Conservation (phyloP, 2,888 invertebrate genomes). For the Lampropteryx suffumata region DNA sequence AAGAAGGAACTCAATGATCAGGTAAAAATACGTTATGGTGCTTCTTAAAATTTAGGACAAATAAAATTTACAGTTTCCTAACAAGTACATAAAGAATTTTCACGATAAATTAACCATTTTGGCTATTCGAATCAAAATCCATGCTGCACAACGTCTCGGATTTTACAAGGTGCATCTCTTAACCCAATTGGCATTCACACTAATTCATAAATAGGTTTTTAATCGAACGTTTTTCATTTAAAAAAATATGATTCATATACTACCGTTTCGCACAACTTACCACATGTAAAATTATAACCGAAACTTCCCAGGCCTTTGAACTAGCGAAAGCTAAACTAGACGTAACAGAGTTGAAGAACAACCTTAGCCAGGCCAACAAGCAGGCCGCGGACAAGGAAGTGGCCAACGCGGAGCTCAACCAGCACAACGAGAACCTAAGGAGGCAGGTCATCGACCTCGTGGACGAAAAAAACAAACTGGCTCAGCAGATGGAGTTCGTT, state of each 20-base stretch:
- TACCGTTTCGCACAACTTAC: neutral
- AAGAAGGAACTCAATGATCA: constrained; percentile 77
- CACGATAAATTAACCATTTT: too few species aligned
- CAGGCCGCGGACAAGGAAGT: constrained; percentile 54
- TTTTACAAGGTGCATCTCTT: too few species aligned
- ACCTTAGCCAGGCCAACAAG: constrained; percentile 78
- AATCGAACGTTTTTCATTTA: neutral
- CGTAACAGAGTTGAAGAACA: constrained; percentile 66
- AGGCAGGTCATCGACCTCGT: constrained; percentile 43
- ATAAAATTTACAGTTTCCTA: too few species aligned
- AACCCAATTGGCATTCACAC: neutral
- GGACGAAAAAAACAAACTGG: constrained; percentile 49
- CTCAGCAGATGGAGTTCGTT: constrained; percentile 50
- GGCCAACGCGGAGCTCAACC: constrained; percentile 52
- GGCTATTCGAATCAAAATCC: too few species aligned
- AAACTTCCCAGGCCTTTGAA: constrained; percentile 67
- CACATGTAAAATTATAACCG: neutral
- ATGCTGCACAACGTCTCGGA: too few species aligned
- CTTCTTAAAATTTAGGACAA: too few species aligned
- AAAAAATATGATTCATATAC: too few species aligned
- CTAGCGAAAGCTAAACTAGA: constrained; percentile 76
- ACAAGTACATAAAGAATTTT: too few species aligned
- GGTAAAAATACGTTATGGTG: constrained; percentile 42
- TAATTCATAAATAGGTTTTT: neutral
- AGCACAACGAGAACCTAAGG: constrained; percentile 46